Evolutionary conservation across 2,888 invertebrate genomes (phyloP), one percentile per base, ranked within the genome.

Genomic region (Tinea semifulvella): DNA sequence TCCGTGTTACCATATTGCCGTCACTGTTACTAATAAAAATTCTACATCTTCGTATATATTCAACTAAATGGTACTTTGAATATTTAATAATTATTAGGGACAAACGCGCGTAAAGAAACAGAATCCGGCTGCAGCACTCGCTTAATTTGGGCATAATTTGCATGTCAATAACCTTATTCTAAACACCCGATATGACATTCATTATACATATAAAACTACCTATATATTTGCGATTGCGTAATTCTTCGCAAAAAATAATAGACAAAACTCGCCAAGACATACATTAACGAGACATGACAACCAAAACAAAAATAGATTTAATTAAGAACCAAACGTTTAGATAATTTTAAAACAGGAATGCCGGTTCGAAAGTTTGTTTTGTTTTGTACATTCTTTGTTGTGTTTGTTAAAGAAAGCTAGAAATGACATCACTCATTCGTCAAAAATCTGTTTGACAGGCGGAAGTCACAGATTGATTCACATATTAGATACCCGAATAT

Each of bases 371-470:
- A 36, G 36, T 36, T 36, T 22, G 22, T 22, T 31, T 31, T 31
- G 31, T 36, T 18, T 36, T 18, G 11, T 7, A 7, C 25, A 8
- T 22, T n/a, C 20, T 22, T 40, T 40, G 40, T 40, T 40, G 20
- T 40, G 40, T 5, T 11, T n/a, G 5, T 11, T 17, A 22, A 40
- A 40, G 40, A 40, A 40, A 40, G 40, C 13, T 40, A 38, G 10
- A 6, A 13, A 11, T 40, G 40, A 40, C 40, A 40, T 40, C 22
- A 40, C 22, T 40, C 40, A 22, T 40, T 22, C 22, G 40, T 40
- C 40, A 40, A 40, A 40, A 20, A 14, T 40, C 16, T n/a, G 20
- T 13, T 17, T 40, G 40, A 22, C 40, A 20, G 40, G 22, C 40
- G 40, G 40, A 40, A 17, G 22, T 40, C 40, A 40, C 40, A 22